Base-by-base conservation (phyloP, 2,797 vertebrate genomes). In the Silurus lanzhouensis region DNA sequence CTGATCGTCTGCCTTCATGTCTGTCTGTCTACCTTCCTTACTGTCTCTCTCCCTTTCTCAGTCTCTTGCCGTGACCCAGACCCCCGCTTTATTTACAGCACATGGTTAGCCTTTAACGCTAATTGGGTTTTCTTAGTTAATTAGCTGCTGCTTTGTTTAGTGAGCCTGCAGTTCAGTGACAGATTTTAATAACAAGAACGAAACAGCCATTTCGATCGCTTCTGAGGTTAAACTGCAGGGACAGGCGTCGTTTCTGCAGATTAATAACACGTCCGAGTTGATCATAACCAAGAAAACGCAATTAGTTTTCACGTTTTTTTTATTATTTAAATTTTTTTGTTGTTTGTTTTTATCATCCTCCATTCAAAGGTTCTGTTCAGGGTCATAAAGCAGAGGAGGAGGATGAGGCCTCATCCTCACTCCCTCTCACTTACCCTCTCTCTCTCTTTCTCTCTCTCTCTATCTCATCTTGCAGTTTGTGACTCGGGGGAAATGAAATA, bases 221-320 rank as follows among this genome's bases (percentile, higher is more conserved):
- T 57, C 19, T n/a, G 70, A 75, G 38, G 71, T 83, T 75, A 83
- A 83, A 64, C 71, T 15, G 71, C 38, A 22, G 71, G 82, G 82
- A 75, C 46, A 3, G 60, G 19, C 83, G 70, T 83, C 67, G 66
- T 83, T 88, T 88, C 89, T 90, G 75, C 72, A 85, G 85, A 86
- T 93, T 93, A 94, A 92, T 91, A 90, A 91, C 90, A 89, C 84
- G 70, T 89, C 88, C 86, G 83, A 85, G 84, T 91, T 92, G 90
- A 93, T 92, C 91, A 74, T 84, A 82, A 88, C 80, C 84, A 60
- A 60, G 89, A 64, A 82, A 25, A 79, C 44, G 31, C 48, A 68
- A 22, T 81, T 81, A 57, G 25, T 81, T n/a, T 46, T 20, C 63
- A 3, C 25, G 63, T 27, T 27, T 27, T 27, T 70, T 8, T 3